Evolutionary conservation across 1,140 invertebrate genomes (phyloP), one percentile per base, ranked within the genome.

Genomic region (Batillaria attramentaria): DNA sequence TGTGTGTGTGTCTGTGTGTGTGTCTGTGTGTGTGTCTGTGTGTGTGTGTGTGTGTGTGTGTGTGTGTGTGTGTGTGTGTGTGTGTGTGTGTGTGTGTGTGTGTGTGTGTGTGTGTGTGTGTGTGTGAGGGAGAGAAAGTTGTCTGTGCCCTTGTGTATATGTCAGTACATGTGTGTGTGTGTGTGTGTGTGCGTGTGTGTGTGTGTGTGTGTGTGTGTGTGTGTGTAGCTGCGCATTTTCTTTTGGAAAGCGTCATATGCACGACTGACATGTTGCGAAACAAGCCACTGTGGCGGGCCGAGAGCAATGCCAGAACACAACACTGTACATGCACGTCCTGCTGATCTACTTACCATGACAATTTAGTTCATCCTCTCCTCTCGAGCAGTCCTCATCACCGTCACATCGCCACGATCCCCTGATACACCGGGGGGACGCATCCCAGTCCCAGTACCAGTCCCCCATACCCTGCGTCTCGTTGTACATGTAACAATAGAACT

Each of bases 401-500:
- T 99, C 97, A 89, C 97, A 99, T 0, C 98, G 90, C 96, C 97
- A 98, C 87, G 96, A 96, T 79, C 94, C 94, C 0, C 96, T 96
- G 76, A 99, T 98, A 89, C 97, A 99, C 10, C 33, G 65, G 6
- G 24, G 57, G n/a, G 31, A 31, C 3, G 5, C 31, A 20, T n/a
- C n/a, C 5, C 13, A 8, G 37, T 0, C 18, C 66, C 20, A 24
- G 37, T 69, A 4, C 42, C 37, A n/a, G n/a, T n/a, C n/a, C n/a
- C n/a, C n/a, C n/a, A n/a, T n/a, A 28, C 57, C 33, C 57, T 62
- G 57, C 33, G 8, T 31, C 33, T 10, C 5, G 43, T 31, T 50
- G 31, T 37, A 37, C 39, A 24, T 37, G 39, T 73, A 46, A 50
- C 83, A 84, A 33, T 74, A 37, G 66, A 77, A 82, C 54, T 79